Conservation (phyloP, 2,797 vertebrate species). For the Lycodopsis pacificus region DNA sequence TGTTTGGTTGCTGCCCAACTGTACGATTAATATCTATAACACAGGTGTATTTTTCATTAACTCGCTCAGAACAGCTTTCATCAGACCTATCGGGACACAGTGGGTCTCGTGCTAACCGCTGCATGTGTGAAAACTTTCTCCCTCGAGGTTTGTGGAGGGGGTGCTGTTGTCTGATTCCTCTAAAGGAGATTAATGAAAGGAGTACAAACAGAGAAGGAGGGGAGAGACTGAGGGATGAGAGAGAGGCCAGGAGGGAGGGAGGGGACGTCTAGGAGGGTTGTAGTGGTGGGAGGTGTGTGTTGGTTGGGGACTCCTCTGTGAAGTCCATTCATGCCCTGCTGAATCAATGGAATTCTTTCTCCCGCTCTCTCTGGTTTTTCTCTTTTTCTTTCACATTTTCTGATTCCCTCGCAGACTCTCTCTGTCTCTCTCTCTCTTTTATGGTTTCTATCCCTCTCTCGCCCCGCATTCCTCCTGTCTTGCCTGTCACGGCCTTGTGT, state of each 20-base stretch:
- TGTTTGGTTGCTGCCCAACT: background rate
- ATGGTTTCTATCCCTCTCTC: conserved; percentile 59
- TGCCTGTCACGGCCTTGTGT: conserved; percentile 77
- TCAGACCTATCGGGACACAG: background rate
- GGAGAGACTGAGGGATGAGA: conserved; percentile 70
- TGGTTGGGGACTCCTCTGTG: conserved; percentile 67
- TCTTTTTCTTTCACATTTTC: conserved; percentile 66
- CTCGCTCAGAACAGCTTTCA: conserved; percentile 6
- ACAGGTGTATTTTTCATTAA: conserved; percentile 4
- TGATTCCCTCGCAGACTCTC: conserved; percentile 54
- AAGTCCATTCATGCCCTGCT: conserved; percentile 83
- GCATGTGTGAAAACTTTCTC: conserved; percentile 56
- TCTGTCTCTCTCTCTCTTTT: conserved; percentile 45
- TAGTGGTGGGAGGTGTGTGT: conserved; percentile 52
- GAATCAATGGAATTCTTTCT: conserved; percentile 86
- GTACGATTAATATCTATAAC: background rate
- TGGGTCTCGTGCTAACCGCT: conserved; percentile 22
- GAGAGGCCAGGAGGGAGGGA: conserved; percentile 45
- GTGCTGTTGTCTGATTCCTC: conserved; percentile 69
- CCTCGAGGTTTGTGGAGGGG: conserved; percentile 37
- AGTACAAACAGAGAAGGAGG: conserved; percentile 73
- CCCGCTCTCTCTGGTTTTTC: conserved; percentile 55
- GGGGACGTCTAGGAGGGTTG: conserved; percentile 52
- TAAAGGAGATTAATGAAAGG: conserved; percentile 81
- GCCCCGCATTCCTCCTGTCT: conserved; percentile 76